Percentiles rank a stretch among this genome's conserved stretches.
Evolutionary conservation across 2,797 vertebrate genomes (phyloP).

Genomic region (Betta splendens): DNA sequence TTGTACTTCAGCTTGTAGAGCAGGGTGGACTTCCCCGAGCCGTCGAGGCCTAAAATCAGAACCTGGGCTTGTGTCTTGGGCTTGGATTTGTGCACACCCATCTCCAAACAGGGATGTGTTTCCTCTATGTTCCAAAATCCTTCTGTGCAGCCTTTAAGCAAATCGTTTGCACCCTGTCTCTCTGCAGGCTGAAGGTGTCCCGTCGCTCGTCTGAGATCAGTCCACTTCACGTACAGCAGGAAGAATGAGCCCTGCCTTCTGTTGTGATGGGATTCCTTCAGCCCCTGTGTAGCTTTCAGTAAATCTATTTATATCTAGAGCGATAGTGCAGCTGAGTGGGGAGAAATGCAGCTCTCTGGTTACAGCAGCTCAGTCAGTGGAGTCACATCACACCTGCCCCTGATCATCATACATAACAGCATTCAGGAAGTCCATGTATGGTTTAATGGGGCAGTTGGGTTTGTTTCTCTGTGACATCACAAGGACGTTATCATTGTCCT

Average conservation of each 20-base stretch:
- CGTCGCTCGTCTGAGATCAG: conserved; percentile 21
- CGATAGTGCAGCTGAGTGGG: conserved; percentile 50
- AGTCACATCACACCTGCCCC: conserved; percentile 63
- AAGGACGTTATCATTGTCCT: conserved; percentile 5
- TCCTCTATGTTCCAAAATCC: too few species aligned
- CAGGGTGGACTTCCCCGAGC: conserved; percentile 88
- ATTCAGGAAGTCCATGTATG: conserved; percentile 58
- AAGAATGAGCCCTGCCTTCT: conserved; percentile 48
- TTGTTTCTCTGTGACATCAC: conserved; percentile 40
- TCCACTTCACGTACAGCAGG: conserved; percentile 53
- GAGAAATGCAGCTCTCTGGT: conserved; percentile 54
- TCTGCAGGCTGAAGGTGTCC: conserved; percentile 1
- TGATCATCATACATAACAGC: conserved; percentile 48
- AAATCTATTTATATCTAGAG: conserved; percentile 68
- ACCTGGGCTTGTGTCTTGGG: conserved; percentile 78
- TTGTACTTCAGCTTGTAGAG: conserved; percentile 89
- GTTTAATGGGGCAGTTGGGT: conserved; percentile 10
- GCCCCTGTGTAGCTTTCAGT: conserved; percentile 59
- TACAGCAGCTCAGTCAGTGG: conserved; percentile 36
- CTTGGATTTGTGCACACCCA: conserved; percentile 85
- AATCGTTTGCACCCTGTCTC: conserved; percentile 10
- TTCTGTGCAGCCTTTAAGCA: conserved; percentile 18
- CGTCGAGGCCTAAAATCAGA: conserved; percentile 89
- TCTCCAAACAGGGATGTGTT: too few species aligned
- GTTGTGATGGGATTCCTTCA: conserved; percentile 49